Evolutionary conservation across 1,140 invertebrate species (phyloP).

Genomic region (Drosophila repletoides): DNA sequence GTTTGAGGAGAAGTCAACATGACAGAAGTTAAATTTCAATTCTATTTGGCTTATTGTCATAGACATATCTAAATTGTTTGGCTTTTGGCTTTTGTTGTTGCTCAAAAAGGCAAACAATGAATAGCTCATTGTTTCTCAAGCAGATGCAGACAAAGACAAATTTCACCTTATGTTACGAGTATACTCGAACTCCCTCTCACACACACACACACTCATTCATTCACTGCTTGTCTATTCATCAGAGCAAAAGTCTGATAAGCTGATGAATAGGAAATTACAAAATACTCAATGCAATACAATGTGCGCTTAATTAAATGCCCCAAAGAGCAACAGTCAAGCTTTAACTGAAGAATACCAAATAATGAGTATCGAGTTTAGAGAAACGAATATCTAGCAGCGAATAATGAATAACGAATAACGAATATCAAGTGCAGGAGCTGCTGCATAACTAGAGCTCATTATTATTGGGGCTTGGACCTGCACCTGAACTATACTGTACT

Average conservation of each 20-base stretch:
- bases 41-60: constrained; percentile 63
- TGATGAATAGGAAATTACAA: constrained; percentile 71
- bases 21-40: constrained; percentile 64
- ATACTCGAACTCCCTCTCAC: background rate
- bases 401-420: background rate
- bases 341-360: constrained; percentile 1
- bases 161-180: constrained; percentile 42
- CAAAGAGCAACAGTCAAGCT: constrained; percentile 22
- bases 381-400: background rate
- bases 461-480: constrained; percentile 27
- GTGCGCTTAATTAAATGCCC: constrained; percentile 62
- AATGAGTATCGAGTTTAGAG: background rate
- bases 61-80: constrained; percentile 68
- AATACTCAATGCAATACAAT: constrained; percentile 58
- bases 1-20: constrained; percentile 25
- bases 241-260: constrained; percentile 38
- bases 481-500: too few species aligned
- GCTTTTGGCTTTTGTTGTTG: constrained; percentile 64
- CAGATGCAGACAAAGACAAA: constrained; percentile 51
- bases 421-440: background rate
- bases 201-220: background rate
- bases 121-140: constrained; percentile 62
- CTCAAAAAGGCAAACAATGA: constrained; percentile 74
- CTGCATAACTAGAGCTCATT: constrained; percentile 25
- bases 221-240: constrained; percentile 33